A percentile compares a stretch with the other conserved stretches of the same genome.
Evolutionary conservation across 1,140 invertebrate genomes (phyloP).

Genomic region (Luehdorfia chinensis): DNA sequence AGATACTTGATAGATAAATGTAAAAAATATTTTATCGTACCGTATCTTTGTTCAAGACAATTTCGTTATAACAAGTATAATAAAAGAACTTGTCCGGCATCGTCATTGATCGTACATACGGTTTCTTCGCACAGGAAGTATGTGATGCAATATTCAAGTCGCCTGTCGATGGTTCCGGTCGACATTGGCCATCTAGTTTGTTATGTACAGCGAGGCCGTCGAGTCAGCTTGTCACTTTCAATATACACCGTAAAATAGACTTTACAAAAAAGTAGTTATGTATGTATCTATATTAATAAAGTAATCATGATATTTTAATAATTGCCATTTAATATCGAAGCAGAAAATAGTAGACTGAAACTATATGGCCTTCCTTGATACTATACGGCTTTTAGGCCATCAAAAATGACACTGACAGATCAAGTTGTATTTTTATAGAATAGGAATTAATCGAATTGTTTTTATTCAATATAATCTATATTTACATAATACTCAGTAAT

Average conservation of each 20-base stretch:
- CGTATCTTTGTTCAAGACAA: no score
- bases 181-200: conserved; percentile 37
- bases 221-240: conserved; percentile 38
- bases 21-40: no score
- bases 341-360: no score
- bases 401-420: no score
- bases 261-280: conserved; percentile 24
- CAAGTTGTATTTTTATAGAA: no score
- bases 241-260: conserved; percentile 34
- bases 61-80: no score
- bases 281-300: neutral
- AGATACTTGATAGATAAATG: no score
- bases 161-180: conserved; percentile 30
- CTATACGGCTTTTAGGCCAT: neutral
- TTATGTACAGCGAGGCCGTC: conserved; percentile 36
- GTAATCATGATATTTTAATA: neutral
- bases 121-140: conserved; percentile 30
- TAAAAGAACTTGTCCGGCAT: no score
- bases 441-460: no score
- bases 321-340: neutral
- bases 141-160: conserved; percentile 35
- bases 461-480: no score
- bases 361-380: neutral
- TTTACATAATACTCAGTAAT: no score
- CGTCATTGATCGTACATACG: neutral